phyloP scores from a whole-genome alignment of 53 echinoderm and acorn worm genomes.

The Holothuria scabra region DNA sequence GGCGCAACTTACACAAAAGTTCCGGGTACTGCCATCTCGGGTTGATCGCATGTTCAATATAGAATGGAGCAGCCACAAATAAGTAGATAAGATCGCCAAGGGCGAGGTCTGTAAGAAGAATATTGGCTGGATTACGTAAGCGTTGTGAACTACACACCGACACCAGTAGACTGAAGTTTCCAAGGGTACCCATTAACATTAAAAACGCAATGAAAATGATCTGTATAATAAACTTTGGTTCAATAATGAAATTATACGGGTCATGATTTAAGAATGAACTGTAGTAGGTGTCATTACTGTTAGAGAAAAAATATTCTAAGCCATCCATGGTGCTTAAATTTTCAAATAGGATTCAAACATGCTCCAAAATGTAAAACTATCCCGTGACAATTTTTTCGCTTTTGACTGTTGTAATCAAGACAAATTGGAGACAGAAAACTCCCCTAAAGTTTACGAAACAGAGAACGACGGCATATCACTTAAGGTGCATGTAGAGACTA shows the following conservation, averaged over 20 bases:
- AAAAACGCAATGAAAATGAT: slow-evolving; percentile 63
- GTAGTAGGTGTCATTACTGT: no score
- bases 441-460: no score
- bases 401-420: no score
- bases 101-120: slow-evolving; percentile 82
- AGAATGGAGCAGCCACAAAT: slow-evolving; percentile 71
- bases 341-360: no score
- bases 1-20: slow-evolving; percentile 66
- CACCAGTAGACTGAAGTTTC: slow-evolving; percentile 70
- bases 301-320: no score
- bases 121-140: slow-evolving; percentile 77
- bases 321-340: no score
- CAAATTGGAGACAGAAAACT: no score
- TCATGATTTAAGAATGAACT: no score
- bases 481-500: no score
- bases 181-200: slow-evolving; percentile 69
- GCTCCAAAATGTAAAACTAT: no score
- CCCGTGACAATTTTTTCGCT: no score
- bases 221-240: slow-evolving; percentile 14
- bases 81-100: slow-evolving; percentile 79
- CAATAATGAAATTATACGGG: background rate
- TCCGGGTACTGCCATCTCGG: slow-evolving; percentile 54
- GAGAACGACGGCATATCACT: no score
- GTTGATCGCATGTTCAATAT: slow-evolving; percentile 68
- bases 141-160: slow-evolving; percentile 69